Base-by-base conservation (phyloP, 92 coral and sea anemone species). In the Paramuricea clavata region DNA sequence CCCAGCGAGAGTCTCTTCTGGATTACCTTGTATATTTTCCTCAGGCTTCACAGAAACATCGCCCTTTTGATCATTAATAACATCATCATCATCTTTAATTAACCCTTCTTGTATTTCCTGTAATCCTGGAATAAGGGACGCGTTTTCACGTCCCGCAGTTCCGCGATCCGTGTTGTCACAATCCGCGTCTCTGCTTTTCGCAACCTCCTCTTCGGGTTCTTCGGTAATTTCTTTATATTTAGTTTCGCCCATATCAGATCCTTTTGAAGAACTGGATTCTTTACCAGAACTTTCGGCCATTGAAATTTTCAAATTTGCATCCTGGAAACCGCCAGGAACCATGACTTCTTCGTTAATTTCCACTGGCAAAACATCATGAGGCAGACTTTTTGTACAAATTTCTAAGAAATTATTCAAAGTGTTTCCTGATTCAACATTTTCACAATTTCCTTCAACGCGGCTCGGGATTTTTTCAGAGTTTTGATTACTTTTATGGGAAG, bases 141-240 rank as follows among this genome's bases (percentile, higher is more conserved):
- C 70, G 36, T 11, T 62, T 62, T 62, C 36, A 26, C 39, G 1
- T 4, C 13, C 72, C 72, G 41, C 39, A 65, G 72, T 65, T 13
- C 39, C 41, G 41, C 72, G 28, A n/a, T 16, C 39, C 22, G 72
- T 28, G 6, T 65, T 33, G 0, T 13, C 41, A 26, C 39, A 28
- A 1, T 65, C 22, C 72, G 39, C 9, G 21, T 28, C 28, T 65
- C 0, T 39, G 22, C 72, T 25, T 5, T 65, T 7, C 41, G 72
- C 41, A 27, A 28, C 21, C 52, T 50, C 13, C 27, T 79, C 61
- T 22, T 49, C 84, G 2, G 84, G 84, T 34, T 79, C 84, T 25
- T 79, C 84, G 8, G 73, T 61, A 15, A 79, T 79, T 41, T 79
- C 84, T 23, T 57, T 57, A 47, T 79, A 79, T 19, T 79, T 57